Conservation (phyloP, 1,140 invertebrate species). For the Macrosteles quadrilineatus region DNA sequence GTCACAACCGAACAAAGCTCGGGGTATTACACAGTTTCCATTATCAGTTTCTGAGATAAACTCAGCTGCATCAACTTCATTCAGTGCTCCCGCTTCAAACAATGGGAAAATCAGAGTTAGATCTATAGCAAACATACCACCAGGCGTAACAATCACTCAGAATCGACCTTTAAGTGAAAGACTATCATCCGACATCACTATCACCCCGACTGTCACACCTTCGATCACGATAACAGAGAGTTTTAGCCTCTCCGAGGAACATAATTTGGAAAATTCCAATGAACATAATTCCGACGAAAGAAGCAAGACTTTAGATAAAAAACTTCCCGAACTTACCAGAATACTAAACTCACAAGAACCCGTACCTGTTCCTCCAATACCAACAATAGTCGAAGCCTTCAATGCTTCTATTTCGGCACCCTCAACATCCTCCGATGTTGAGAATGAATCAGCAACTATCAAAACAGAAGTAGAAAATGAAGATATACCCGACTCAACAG, state of each 20-base stretch:
- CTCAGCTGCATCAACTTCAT: not conserved
- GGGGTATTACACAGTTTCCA: slow-evolving; percentile 7
- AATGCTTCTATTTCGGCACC: too few relatives aligned
- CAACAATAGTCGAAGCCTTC: not conserved
- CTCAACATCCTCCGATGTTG: not conserved
- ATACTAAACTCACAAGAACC: slow-evolving; percentile 11
- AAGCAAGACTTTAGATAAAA: not conserved
- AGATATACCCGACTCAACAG: not conserved
- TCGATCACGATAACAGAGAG: not conserved
- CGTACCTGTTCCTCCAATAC: not conserved
- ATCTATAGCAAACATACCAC: not conserved
- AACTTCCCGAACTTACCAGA: slow-evolving; percentile 1
- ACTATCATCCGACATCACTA: not conserved
- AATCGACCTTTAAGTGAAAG: not conserved
- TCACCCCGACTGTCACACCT: not conserved
- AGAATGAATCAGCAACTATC: not conserved
- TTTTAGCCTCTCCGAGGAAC: too few relatives aligned
- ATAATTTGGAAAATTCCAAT: too few relatives aligned
- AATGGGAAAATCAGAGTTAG: not conserved
- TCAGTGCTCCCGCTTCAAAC: not conserved
- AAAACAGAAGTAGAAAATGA: not conserved
- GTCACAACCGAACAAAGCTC: slow-evolving; percentile 19
- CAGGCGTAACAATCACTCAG: not conserved
- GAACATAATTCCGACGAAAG: not conserved
- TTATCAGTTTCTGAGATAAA: not conserved